Evolutionary conservation across 2,113 vertebrate species (phyloP), one percentile per base, ranked within the genome.

Genomic region (Sorex araneus): DNA sequence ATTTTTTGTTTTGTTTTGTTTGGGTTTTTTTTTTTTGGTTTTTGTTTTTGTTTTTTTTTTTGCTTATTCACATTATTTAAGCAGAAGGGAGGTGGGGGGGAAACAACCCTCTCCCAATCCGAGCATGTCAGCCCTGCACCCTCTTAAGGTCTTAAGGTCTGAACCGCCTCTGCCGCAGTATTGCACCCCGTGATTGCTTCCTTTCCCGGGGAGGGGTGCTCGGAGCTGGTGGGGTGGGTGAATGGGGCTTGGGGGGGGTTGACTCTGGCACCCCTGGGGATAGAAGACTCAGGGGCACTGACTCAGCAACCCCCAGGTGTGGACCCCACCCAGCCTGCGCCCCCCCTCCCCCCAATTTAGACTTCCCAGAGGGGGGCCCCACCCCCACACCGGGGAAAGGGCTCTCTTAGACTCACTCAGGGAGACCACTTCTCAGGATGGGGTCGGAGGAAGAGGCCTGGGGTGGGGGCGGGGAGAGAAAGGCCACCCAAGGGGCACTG

Each of bases 381-480:
- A 60, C 69, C 83, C 92, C 91, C 19, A 28, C 89, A 92, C 94
- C 19, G 36, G 92, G 95, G 93, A 90, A 96, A 96, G 95, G 96
- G 96, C 94, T 96, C 93, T 93, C 94, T 94, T 95, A 63, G 36
- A 81, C 86, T 94, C 92, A 96, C 96, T 97, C 97, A 96, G 96
- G 96, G 96, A 96, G 94, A 96, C 95, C 94, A 92, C 96, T 94
- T 95, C 95, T 96, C 95, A 96, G 96, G 96, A 94, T 96, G 96
- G 92, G 94, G 93, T 95, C 89, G 73, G 81, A 67, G 89, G 86
- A 91, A 87, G 87, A 94, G 88, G 89, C 93, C 95, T 91, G 57
- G 57, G 57, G 57, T 16, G 18, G 57, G 54, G 54, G 54, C 18
- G 74, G n/a, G 60, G 93, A 89, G 77, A 92, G 92, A 79, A 73